A percentile compares a stretch with the other conserved stretches of the same genome.
Evolutionary conservation across 2,888 invertebrate species (phyloP).

Genomic region (Cephus runcator): DNA sequence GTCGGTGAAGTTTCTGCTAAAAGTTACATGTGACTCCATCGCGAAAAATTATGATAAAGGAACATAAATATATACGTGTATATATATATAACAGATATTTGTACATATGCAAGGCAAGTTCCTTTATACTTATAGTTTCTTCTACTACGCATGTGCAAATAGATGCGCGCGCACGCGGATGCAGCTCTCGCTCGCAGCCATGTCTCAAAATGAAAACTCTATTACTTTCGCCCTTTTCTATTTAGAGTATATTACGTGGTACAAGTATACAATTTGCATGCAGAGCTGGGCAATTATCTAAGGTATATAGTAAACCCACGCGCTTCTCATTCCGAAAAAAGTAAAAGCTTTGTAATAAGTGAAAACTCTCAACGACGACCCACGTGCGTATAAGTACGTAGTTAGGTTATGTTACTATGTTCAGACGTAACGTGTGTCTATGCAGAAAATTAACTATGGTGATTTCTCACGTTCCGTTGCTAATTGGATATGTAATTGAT

Average conservation of each 20-base stretch:
- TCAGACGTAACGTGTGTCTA: background rate
- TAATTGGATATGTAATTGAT: background rate
- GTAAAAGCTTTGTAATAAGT: background rate
- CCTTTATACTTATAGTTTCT: background rate
- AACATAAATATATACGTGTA: background rate
- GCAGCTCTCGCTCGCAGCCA: background rate
- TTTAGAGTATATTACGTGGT: background rate
- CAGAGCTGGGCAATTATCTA: background rate
- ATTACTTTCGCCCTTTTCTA: background rate
- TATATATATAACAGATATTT: background rate
- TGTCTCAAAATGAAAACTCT: background rate
- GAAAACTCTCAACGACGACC: background rate
- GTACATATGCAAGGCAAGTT: background rate
- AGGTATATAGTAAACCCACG: background rate
- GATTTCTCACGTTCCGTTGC: background rate
- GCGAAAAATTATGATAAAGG: background rate
- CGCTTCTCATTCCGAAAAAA: background rate
- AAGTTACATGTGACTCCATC: background rate
- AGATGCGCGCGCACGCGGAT: background rate
- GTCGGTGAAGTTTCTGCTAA: background rate
- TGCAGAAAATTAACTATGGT: background rate
- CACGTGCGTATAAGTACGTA: background rate
- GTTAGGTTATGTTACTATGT: background rate
- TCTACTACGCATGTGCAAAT: background rate
- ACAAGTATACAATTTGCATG: background rate